Evolutionary conservation across 2,888 invertebrate genomes (phyloP), one percentile per base, ranked within the genome.

Genomic region (Schizotus pectinicornis): DNA sequence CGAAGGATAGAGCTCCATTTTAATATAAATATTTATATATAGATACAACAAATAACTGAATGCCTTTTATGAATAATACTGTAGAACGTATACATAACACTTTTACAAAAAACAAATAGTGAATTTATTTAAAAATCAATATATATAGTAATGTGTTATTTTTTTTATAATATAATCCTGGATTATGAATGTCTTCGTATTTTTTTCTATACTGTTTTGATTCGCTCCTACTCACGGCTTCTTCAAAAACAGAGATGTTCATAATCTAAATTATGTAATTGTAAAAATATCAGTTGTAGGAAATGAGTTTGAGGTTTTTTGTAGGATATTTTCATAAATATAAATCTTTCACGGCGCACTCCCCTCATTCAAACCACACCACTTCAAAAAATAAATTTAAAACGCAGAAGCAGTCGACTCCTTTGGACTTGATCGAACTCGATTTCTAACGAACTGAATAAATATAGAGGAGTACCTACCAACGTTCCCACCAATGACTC

Each of bases 301-400:
- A 69, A 67, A 77, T 77, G 76, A 78, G 76, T 79, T 79, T 76
- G 76, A 77, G 77, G 78, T 77, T 78, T 76, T 66, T 79, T 79
- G 79, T 79, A 78, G 78, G 76, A 79, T 79, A 79, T 78, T 79
- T 79, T 79, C 79, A 77, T 79, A 79, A 79, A 78, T 79, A 79
- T 79, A 78, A 79, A 78, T 77, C 77, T 77, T 78, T 78, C 77
- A 78, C 77, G 76, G 76, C 77, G 67, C 13, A 35, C 6, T 3
- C n/a, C 2, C 30, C 22, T 22, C 22, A 22, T 22, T 22, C 22
- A 22, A 22, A 22, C 22, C 22, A 22, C 22, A 22, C 22, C 22
- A n/a, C n/a, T n/a, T n/a, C n/a, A n/a, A n/a, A n/a, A n/a, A n/a
- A n/a, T n/a, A n/a, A n/a, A n/a, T n/a, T n/a, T n/a, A n/a, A n/a